Base-by-base conservation (phyloP, 2,888 invertebrate genomes). In the Thecophora atra region DNA sequence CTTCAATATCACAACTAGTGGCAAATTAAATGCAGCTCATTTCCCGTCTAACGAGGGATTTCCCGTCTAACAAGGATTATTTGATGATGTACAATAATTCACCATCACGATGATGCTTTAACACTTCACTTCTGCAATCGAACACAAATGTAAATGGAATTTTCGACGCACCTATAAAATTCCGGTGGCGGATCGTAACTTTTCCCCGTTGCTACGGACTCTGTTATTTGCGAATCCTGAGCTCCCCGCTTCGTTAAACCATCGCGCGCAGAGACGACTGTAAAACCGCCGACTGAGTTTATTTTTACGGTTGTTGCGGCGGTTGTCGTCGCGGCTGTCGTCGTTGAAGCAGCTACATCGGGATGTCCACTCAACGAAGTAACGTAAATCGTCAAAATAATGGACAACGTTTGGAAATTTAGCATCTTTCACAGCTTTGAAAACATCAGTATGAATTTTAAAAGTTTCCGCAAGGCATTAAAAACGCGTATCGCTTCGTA, bases 181-280 rank as follows among this genome's bases (percentile, higher is more conserved):
- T 85, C 85, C 67, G 82, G 80, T 7, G 83, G 82, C 1, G 84
- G 83, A 76, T 85, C 83, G 72, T 82, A 84, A 67, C 80, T 82
- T 58, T 85, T 85, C 8, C 77, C 79, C n/a, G 71, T 56, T 2
- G 72, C 54, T 19, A 75, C 64, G 24, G 78, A 75, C 37, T 78
- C 73, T 1, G 78, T 70, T 19, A 79, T 73, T 73, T 82, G 81
- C 21, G 78, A 68, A 13, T 60, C 67, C 65, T 79, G 77, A 21
- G 77, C 67, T 68, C 77, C 76, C 7, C 81, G 74, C 67, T 81
- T 76, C 13, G 73, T 67, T 67, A 78, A 66, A 72, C 75, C 72
- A 58, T 76, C 77, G 72, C 73, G 75, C 24, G 74, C 8, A 19
- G 74, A 6, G 66, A 72, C 70, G 4, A 62, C 17, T 62, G 58